Evolutionary conservation across 2,888 invertebrate species (phyloP).

Genomic region (Lycocerus yunnanus): DNA sequence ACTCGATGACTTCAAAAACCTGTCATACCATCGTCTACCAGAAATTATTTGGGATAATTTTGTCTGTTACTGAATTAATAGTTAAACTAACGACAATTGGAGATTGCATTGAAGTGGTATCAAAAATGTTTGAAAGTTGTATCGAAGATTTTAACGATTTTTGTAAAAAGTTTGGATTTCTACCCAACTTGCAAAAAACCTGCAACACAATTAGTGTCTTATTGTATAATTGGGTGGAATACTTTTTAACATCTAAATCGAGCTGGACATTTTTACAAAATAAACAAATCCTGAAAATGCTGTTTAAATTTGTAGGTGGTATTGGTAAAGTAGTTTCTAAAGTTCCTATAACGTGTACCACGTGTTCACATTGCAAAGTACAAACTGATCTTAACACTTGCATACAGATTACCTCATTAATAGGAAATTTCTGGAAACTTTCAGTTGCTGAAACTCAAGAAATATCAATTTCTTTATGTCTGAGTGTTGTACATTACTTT

Average conservation of each 20-base stretch:
- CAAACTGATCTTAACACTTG: neutral
- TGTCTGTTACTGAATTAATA: neutral
- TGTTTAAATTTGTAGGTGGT: slow-evolving; percentile 8
- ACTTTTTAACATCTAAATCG: neutral
- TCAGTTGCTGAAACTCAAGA: neutral
- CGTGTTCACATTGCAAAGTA: slow-evolving; percentile 6
- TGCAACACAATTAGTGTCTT: neutral
- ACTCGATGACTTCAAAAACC: neutral
- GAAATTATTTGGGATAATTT: neutral
- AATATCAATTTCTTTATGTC: neutral
- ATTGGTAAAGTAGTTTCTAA: neutral
- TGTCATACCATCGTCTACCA: neutral
- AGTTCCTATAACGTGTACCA: neutral
- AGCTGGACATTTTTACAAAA: neutral
- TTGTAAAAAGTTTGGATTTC: neutral
- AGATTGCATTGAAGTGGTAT: neutral
- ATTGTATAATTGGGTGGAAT: neutral
- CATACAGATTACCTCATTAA: neutral
- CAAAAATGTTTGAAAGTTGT: neutral
- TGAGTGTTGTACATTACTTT: slow-evolving; percentile 8
- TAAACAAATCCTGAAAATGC: neutral
- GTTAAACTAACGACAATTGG: neutral
- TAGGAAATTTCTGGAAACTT: slow-evolving; percentile 8
- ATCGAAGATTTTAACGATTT: neutral
- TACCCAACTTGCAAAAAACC: neutral